Conservation (phyloP, 92 coral and sea anemone species). For the Ricordea florida region DNA sequence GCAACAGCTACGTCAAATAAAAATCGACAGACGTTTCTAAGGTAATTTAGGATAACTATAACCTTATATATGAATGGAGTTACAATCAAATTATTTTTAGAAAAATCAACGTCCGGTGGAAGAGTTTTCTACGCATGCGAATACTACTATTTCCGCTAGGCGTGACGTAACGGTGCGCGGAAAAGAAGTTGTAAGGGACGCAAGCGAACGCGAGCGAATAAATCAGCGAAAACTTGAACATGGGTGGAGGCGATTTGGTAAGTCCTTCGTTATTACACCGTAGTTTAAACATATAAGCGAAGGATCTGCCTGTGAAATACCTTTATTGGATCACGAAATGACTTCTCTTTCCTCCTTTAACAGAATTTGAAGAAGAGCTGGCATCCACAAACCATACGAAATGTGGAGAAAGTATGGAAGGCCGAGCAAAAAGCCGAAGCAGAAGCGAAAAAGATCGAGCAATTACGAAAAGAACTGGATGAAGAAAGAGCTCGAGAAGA, state of each 20-base stretch:
- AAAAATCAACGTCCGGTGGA: not conserved
- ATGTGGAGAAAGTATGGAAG: conserved; percentile 99
- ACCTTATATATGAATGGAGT: too few species aligned
- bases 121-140: not conserved
- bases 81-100: too few species aligned
- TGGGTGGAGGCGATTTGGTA: conserved; percentile 99
- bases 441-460: conserved; percentile 96
- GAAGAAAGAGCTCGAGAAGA: conserved; percentile 98
- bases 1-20: conserved; percentile 27
- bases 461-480: conserved; percentile 84
- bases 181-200: too few species aligned
- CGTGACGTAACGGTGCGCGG: not conserved
- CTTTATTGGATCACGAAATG: not conserved
- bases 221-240: conserved; percentile 15
- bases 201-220: too few species aligned
- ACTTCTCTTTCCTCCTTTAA: not conserved
- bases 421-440: conserved; percentile 99
- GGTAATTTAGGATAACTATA: not conserved
- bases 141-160: not conserved
- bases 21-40: not conserved
- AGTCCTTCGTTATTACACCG: conserved; percentile 42
- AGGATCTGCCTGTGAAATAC: not conserved
- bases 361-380: conserved; percentile 99
- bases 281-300: not conserved
- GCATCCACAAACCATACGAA: conserved; percentile 99